These are phyloP conservation scores for Enoplosus armatus DNA, from an alignment of 2,797 vertebrate species.

Conservation along the genomic window DNA sequence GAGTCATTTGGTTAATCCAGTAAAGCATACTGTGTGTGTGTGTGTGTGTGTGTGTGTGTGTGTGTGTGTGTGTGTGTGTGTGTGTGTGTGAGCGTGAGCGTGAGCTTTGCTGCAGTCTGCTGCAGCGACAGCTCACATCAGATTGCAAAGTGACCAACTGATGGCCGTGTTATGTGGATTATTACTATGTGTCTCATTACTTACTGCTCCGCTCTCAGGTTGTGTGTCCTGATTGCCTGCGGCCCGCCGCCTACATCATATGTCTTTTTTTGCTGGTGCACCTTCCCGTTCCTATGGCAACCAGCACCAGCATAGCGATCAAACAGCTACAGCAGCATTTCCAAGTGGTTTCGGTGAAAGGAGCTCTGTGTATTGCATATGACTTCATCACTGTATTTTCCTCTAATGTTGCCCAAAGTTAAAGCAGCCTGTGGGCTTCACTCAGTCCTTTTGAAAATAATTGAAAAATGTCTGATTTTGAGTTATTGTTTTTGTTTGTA, in stretches of 20 bases:
- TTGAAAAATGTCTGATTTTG: not conserved
- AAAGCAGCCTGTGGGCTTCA: conserved; percentile 1
- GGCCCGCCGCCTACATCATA: conserved; percentile 74
- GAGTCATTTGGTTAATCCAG: not conserved
- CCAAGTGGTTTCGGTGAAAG: conserved; percentile 61
- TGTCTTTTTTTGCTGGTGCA: conserved; percentile 62
- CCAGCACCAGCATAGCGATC: conserved; percentile 68
- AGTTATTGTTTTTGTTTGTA: not conserved
- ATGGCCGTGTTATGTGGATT: conserved; percentile 40
- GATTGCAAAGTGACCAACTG: conserved; percentile 41
- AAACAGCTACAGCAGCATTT: conserved; percentile 70
- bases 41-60: not conserved
- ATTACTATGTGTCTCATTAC: conserved; percentile 56
- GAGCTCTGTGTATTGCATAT: conserved; percentile 56
- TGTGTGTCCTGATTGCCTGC: conserved; percentile 72
- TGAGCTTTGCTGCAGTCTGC: conserved; percentile 26
- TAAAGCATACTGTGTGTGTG: not conserved
- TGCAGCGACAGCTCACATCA: conserved; percentile 26
- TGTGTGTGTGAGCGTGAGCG: too few relatives aligned
- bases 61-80: not conserved
- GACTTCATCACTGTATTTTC: conserved; percentile 64
- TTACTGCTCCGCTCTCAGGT: conserved; percentile 66
- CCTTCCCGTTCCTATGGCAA: conserved; percentile 80
- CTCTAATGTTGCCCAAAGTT: conserved; percentile 49
- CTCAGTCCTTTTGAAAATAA: not conserved